Evolutionary conservation across 2,797 vertebrate species (phyloP).

Genomic region (Nannoperca australis): DNA sequence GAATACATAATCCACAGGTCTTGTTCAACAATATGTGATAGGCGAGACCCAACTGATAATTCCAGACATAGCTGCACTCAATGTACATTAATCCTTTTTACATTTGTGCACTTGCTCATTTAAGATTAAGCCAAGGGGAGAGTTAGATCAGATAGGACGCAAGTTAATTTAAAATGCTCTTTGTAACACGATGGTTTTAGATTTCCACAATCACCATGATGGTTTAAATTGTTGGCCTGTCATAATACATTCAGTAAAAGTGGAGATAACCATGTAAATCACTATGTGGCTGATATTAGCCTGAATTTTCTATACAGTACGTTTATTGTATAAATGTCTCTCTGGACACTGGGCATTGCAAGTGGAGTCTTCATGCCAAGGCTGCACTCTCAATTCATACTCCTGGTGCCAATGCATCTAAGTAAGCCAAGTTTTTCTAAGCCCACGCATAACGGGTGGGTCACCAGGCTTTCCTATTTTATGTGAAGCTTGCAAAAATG

Average conservation of each 20-base stretch:
- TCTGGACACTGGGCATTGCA: constrained; percentile 23
- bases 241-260: not conserved
- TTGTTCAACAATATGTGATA: constrained; percentile 17
- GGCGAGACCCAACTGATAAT: not conserved
- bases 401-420: constrained; percentile 40
- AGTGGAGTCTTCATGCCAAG: constrained; percentile 41
- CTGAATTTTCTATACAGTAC: constrained; percentile 1
- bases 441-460: constrained; percentile 37
- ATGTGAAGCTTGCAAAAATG: constrained; percentile 53
- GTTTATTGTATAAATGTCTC: constrained; percentile 9
- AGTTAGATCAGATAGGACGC: not conserved
- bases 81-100: not conserved
- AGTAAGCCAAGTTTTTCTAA: constrained; percentile 51
- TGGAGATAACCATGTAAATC: not conserved
- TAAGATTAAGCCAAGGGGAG: not conserved
- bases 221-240: not conserved
- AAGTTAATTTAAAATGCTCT: not conserved
- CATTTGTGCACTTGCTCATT: constrained; percentile 15
- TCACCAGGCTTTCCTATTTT: constrained; percentile 46
- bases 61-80: constrained; percentile 5
- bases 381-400: constrained; percentile 41
- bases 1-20: constrained; percentile 18
- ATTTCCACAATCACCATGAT: not conserved
- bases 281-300: constrained; percentile 1
- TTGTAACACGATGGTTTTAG: not conserved